Evolutionary conservation across 2,113 vertebrate species (phyloP).

Genomic region (Eleginops maclovinus): DNA sequence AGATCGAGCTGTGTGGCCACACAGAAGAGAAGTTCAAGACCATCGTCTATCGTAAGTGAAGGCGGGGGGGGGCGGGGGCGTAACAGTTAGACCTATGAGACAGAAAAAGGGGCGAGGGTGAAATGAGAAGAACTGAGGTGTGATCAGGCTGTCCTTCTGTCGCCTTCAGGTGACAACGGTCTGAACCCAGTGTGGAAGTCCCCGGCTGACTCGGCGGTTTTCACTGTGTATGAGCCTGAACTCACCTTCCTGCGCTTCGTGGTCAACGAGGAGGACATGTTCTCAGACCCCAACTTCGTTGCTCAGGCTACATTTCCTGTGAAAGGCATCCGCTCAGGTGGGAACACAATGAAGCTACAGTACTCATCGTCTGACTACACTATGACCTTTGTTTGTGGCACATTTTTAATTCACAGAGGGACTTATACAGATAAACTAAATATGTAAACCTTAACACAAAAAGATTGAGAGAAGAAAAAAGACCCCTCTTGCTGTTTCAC

Average conservation of each 20-base stretch:
- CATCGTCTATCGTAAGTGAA: constrained; percentile 83
- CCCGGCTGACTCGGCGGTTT: constrained; percentile 86
- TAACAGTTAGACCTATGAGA: neutral
- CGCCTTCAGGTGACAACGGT: constrained; percentile 91
- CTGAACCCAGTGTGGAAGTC: constrained; percentile 93
- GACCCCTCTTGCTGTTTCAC: no score
- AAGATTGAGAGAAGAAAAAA: no score
- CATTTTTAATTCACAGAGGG: no score
- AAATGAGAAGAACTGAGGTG: neutral
- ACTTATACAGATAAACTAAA: no score
- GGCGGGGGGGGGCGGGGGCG: neutral
- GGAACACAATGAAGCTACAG: constrained; percentile 21
- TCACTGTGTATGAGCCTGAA: constrained; percentile 91
- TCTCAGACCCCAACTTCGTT: constrained; percentile 98
- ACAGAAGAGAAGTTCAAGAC: constrained; percentile 95
- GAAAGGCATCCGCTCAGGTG: constrained; percentile 94
- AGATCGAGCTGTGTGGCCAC: constrained; percentile 94
- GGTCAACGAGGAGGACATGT: constrained; percentile 98
- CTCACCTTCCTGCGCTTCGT: constrained; percentile 94
- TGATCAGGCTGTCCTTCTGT: neutral
- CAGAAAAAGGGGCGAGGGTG: neutral
- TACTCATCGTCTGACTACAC: neutral
- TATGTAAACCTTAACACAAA: no score
- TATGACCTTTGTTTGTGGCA: no score
- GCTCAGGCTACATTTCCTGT: constrained; percentile 95